Evolutionary conservation across 2,113 vertebrate species (phyloP), one percentile per base, ranked within the genome.

Genomic region (Siniperca chuatsi): DNA sequence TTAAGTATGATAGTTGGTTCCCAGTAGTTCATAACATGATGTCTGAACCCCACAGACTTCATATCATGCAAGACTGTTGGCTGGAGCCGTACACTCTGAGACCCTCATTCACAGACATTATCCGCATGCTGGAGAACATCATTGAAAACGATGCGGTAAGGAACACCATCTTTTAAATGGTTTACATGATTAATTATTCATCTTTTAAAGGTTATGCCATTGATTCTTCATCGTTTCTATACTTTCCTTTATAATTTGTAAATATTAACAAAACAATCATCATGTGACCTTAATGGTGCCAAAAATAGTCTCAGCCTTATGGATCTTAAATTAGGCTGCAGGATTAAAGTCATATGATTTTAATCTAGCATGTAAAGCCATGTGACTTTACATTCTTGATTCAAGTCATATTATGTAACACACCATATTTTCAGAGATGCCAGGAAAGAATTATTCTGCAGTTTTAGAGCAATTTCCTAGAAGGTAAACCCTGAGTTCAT

Each of bases 1-100:
- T 33, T 8, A n/a, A 1, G 12, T 48, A 29, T 33, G 15, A 65
- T 4, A 12, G 42, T 29, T 37, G 23, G 9, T 52, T 52, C 23
- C 16, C 6, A 33, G 7, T 61, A 16, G 25, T 10, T 35, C 8
- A n/a, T 44, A 8, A 52, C 44, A 42, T 18, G 18, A 2, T 40
- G 6, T 73, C 12, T 25, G 0, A 66, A 67, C 50, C 15, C 48
- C 18, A 11, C 87, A 96, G 95, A 44, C 81, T 95, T 58, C 92
- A 94, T 40, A 85, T 96, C 76, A 95, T 96, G 90, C 66, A 73
- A 9, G 91, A 94, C 54, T 96, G 94, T 77, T 96, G 96, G 96
- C 65, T 71, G 88, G 93, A 95, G 35, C 91, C 90, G 0, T 52
- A 95, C 79, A 87, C 92, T 2, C 65, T 90, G 23, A 94, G 96